phyloP scores from a whole-genome alignment of 2,113 vertebrate species.

The Charina bottae region DNA sequence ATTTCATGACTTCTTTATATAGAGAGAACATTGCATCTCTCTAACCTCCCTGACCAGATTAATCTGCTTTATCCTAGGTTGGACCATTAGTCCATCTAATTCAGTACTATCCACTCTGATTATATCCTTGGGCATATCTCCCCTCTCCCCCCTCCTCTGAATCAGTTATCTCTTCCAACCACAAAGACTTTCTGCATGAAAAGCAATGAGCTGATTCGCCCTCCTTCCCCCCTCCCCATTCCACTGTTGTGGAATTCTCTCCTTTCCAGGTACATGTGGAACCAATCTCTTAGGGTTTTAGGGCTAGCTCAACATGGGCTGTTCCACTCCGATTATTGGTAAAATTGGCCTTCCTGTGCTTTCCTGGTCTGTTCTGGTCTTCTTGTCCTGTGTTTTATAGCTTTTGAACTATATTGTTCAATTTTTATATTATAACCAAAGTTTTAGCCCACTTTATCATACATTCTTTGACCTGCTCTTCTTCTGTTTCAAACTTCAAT shows the following conservation, averaged over 20 bases:
- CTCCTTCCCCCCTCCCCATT: neutral
- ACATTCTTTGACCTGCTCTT: neutral
- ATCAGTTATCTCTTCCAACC: neutral
- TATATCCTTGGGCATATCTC: neutral
- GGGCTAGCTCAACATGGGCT: too few species aligned
- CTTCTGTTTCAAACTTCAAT: neutral
- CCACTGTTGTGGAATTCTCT: neutral
- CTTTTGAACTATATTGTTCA: neutral
- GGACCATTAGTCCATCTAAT: neutral
- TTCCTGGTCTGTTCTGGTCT: neutral
- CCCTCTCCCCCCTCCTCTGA: neutral
- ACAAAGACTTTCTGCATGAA: neutral
- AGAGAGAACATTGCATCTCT: neutral
- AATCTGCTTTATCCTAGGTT: neutral
- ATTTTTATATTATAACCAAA: neutral
- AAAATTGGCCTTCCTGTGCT: neutral
- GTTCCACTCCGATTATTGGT: neutral
- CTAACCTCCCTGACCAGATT: neutral
- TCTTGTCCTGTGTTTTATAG: neutral
- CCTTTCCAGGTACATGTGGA: neutral
- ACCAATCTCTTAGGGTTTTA: too few species aligned
- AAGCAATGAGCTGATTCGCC: neutral
- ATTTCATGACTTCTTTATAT: neutral
- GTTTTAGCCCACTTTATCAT: neutral
- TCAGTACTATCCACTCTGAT: neutral